These are phyloP conservation scores for Carcinoscorpius rotundicauda DNA, from an alignment of 1,140 invertebrate genomes.

Conservation along the genomic window DNA sequence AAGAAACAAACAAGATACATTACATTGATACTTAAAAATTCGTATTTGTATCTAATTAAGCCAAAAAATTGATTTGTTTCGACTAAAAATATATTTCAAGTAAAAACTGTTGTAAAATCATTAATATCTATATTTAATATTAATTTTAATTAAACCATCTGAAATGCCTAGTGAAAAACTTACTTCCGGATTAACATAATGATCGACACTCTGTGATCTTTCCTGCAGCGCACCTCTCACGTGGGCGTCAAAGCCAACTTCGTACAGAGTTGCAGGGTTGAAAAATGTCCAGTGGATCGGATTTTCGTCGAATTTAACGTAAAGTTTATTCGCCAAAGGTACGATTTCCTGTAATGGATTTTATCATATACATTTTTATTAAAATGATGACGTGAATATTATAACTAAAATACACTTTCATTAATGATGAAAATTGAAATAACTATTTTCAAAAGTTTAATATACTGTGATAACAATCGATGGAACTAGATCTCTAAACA, in stretches of 20 bases:
- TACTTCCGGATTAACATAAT: constrained; percentile 13
- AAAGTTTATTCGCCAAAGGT: constrained; percentile 9
- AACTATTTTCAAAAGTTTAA: neutral
- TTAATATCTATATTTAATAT: no score
- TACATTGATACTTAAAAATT: no score
- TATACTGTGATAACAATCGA: no score
- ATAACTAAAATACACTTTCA: neutral
- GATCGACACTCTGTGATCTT: constrained; percentile 8
- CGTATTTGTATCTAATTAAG: no score
- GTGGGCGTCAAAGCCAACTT: constrained; percentile 10
- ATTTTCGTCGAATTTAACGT: constrained; percentile 5
- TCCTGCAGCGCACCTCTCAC: constrained; percentile 12
- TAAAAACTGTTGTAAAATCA: no score
- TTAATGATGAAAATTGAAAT: neutral
- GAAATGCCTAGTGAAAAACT: neutral
- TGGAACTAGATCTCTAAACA: no score
- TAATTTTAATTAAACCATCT: no score
- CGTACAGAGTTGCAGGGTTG: constrained; percentile 14
- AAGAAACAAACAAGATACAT: no score
- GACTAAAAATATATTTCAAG: no score
- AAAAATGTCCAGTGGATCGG: constrained; percentile 12
- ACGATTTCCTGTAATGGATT: constrained; percentile 6
- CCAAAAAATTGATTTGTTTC: no score
- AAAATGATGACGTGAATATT: neutral
- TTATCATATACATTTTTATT: neutral